These are phyloP conservation scores for Parapsyche elsis DNA, from an alignment of 1,140 invertebrate species.

Conservation along the genomic window DNA sequence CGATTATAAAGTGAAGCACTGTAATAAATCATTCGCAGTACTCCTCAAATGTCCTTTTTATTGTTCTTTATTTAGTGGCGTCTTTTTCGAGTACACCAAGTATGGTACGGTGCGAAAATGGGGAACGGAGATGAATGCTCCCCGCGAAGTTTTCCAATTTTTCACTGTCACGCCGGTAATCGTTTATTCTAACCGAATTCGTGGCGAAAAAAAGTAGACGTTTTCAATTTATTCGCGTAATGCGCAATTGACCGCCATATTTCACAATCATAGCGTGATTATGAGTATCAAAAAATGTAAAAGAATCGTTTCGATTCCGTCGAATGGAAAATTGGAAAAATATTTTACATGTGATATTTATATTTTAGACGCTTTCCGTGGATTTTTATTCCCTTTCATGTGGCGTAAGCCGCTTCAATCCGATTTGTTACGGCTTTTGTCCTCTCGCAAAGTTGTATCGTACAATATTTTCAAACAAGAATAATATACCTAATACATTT, in stretches of 20 bases:
- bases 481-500: too few species aligned
- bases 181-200: constrained; percentile 7
- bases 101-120: neutral
- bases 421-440: too few species aligned
- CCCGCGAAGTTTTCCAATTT: constrained; percentile 7
- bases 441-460: too few species aligned
- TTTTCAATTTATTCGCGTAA: constrained; percentile 15
- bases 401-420: too few species aligned
- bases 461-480: too few species aligned
- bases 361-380: too few species aligned
- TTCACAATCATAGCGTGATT: neutral
- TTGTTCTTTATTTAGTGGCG: neutral
- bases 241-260: constrained; percentile 18
- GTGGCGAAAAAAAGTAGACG: neutral
- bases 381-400: too few species aligned
- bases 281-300: too few species aligned
- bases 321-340: too few species aligned
- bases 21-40: neutral
- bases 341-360: too few species aligned
- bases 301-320: too few species aligned
- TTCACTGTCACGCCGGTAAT: constrained; percentile 2
- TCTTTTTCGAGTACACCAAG: neutral
- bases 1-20: neutral
- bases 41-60: neutral
- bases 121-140: neutral